Conservation (phyloP, 2,888 invertebrate genomes). For the Bimastos eiseni region DNA sequence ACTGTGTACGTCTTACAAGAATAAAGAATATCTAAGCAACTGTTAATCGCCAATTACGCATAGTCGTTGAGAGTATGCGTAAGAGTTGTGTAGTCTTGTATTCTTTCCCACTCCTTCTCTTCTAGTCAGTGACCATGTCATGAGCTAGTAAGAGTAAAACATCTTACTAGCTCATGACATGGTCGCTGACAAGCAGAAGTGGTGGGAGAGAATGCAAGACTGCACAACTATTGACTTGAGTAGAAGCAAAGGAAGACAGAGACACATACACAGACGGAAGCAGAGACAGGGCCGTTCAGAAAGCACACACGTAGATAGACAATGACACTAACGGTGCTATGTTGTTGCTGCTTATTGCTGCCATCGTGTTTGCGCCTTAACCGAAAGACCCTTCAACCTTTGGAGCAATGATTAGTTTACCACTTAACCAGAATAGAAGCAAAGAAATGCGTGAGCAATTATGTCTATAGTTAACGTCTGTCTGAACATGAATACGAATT, state of each 20-base stretch:
- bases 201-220: too few relatives aligned
- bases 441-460: neutral
- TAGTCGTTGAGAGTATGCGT: too few relatives aligned
- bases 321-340: neutral
- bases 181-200: too few relatives aligned
- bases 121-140: neutral
- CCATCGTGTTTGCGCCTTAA: neutral
- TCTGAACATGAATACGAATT: neutral
- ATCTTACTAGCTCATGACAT: too few relatives aligned
- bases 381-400: neutral
- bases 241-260: neutral
- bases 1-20: neutral
- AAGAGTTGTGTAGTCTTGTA: too few relatives aligned
- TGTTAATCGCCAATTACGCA: neutral
- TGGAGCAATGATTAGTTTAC: neutral
- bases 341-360: neutral
- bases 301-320: too few relatives aligned
- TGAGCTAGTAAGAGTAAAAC: too few relatives aligned
- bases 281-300: too few relatives aligned
- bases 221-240: neutral
- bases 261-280: too few relatives aligned
- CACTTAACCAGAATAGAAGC: neutral
- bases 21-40: neutral
- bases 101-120: too few relatives aligned
- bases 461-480: neutral